Evolutionary conservation across 2,797 vertebrate genomes (phyloP), one percentile per base, ranked within the genome.

Genomic region (Coluber constrictor): DNA sequence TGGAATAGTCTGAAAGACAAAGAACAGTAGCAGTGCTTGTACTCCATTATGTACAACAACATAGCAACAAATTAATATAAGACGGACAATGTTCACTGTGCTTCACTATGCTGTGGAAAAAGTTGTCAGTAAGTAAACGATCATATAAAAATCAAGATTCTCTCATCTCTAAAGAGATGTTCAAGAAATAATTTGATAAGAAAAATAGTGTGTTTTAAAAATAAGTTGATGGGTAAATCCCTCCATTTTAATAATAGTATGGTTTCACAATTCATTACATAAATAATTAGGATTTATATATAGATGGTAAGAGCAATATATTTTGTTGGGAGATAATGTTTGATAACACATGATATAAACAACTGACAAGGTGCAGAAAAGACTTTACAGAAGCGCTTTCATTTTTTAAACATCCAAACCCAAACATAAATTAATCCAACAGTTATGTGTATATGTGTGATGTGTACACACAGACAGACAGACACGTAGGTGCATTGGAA

Each of bases 321-420:
- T 37, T 92, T 90, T 61, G 11, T 66, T 92, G 88, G 29, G 29
- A 23, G 47, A 0, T 91, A 91, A 91, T 90, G 54, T 94, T 90
- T 89, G 90, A 90, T 91, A 60, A 94, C 93, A 94, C 90, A 93
- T 60, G 90, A 54, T 89, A 89, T 57, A 3, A 0, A 54, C 1
- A 43, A n/a, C 66, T 27, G 86, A 59, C 90, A 57, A 91, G 92
- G 61, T 90, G 94, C 90, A 91, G 93, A 95, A 91, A 29, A 94
- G 95, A 87, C 94, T 96, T 92, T 96, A 94, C 94, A 56, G 92
- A 86, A 96, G 32, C 92, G 90, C 92, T 63, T 95, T 83, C 95
- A 87, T 63, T 96, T 96, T 92, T 94, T 93, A 94, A 96, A 95
- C 90, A 86, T 27, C 59, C 59, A 20, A 88, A 29, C 3, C 27